Base-by-base conservation (phyloP, 2,888 invertebrate species). In the Synanthedon myopaeformis region DNA sequence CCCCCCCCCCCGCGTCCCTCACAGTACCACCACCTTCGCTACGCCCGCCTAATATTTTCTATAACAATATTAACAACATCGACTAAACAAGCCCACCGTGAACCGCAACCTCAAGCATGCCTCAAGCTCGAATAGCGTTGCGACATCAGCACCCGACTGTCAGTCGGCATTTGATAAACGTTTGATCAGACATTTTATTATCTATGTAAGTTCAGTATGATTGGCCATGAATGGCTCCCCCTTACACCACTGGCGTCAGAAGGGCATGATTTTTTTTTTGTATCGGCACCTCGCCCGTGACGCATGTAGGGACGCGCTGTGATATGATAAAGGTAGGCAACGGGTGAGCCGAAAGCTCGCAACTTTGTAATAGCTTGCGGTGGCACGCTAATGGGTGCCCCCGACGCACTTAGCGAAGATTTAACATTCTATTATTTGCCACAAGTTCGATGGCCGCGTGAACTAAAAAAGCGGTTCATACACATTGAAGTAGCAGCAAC, bases 21-120 rank as follows among this genome's bases (percentile, higher is more conserved):
- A 35, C 35, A 10, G 45, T 8, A 13, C n/a, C 45, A n/a, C 45
- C 14, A 14, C 51, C 35, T 35, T 35, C 35, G 35, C 28, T 28
- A 49, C 68, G 60, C 69, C 66, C 61, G 67, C 67, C 79, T 75
- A 79, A 81, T 80, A 81, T 80, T 77, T 77, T 78, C 71, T 76
- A 79, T 79, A 74, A 74, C 72, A 78, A 74, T 76, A 75, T 75
- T 75, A 74, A 75, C 64, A 58, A 57, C 58, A 61, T 62, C 63
- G 66, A 63, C 66, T 64, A 59, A 62, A 62, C 61, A 63, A 60
- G 57, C 62, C 62, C 54, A 58, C 59, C 58, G 59, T 61, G 63
- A 53, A 51, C 48, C 51, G 13, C 52, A 17, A 13, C 45, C 19
- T 42, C 23, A 23, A 42, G 51, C 35, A 35, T 35, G 8, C 35